Conservation (phyloP, 2,888 invertebrate species). For the Halocaridina rubra region DNA sequence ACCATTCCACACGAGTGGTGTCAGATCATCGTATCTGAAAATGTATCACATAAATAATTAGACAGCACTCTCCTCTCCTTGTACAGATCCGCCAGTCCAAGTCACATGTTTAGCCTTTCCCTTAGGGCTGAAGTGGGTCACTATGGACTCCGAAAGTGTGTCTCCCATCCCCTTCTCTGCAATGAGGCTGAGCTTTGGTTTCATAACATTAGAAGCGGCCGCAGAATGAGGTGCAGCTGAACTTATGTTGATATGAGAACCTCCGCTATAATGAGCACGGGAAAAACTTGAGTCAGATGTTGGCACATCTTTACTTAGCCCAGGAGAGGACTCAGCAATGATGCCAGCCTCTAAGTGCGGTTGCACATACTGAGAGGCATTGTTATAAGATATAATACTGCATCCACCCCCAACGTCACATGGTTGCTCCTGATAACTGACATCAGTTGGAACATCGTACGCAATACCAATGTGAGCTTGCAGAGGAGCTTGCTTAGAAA, state of each 20-base stretch:
- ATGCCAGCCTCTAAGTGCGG: background rate
- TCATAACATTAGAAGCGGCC: background rate
- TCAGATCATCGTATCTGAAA: too few species aligned
- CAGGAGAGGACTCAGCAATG: background rate
- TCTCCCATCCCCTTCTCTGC: background rate
- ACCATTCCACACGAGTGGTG: too few species aligned
- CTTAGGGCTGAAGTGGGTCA: conserved; percentile 36
- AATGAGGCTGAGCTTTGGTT: background rate
- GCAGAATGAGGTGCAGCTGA: conserved; percentile 1
- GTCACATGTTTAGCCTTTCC: conserved; percentile 41
- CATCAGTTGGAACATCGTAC: too few species aligned
- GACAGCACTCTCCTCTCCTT: conserved; percentile 39
- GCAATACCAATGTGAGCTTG: too few species aligned
- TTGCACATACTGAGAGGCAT: conserved; percentile 38
- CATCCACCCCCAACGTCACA: background rate
- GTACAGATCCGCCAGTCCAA: conserved; percentile 28
- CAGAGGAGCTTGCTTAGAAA: too few species aligned
- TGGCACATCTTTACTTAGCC: background rate
- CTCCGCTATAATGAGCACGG: background rate
- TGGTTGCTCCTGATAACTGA: too few species aligned
- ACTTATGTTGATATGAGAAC: conserved; percentile 6
- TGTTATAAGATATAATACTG: background rate
- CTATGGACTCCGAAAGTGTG: background rate
- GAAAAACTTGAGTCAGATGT: background rate
- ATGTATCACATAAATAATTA: too few species aligned